Conservation (phyloP, 2,113 vertebrate species). For the Hippopotamus amphibius region DNA sequence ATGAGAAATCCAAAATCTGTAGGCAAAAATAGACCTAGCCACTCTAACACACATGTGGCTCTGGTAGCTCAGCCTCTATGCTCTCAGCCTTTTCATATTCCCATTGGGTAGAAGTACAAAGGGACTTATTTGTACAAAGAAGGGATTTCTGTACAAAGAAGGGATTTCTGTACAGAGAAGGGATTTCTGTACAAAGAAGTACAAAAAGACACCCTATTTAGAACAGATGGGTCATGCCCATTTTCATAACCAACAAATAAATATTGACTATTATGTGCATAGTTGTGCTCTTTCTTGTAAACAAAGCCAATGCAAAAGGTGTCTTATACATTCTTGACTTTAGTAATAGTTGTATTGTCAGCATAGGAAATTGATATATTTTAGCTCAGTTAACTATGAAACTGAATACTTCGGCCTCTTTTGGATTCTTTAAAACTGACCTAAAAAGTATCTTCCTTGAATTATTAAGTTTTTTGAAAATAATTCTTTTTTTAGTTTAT, state of each 20-base stretch:
- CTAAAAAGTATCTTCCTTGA: slow-evolving; percentile 22
- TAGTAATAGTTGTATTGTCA: neutral
- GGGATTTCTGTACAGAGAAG: neutral
- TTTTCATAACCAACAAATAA: slow-evolving; percentile 22
- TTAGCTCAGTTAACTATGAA: slow-evolving; percentile 11
- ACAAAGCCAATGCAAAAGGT: neutral
- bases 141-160: neutral
- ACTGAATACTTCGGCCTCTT: neutral
- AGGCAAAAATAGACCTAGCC: slow-evolving; percentile 4
- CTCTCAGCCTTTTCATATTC: neutral
- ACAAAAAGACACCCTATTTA: neutral
- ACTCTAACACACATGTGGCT: neutral
- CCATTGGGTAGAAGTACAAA: neutral
- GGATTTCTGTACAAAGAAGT: neutral
- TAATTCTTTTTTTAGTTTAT: no score
- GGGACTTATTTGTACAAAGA: neutral
- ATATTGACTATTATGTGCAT: neutral
- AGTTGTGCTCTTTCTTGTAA: slow-evolving; percentile 5
- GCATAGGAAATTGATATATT: neutral
- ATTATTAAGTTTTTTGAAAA: neutral
- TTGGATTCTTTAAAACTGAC: slow-evolving; percentile 33
- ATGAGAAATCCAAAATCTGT: slow-evolving; percentile 45
- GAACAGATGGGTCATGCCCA: neutral
- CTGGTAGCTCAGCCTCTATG: neutral
- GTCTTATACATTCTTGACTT: neutral